These are phyloP conservation scores for Apocrypta bakeri DNA, from an alignment of 1,140 invertebrate genomes.

Conservation along the genomic window DNA sequence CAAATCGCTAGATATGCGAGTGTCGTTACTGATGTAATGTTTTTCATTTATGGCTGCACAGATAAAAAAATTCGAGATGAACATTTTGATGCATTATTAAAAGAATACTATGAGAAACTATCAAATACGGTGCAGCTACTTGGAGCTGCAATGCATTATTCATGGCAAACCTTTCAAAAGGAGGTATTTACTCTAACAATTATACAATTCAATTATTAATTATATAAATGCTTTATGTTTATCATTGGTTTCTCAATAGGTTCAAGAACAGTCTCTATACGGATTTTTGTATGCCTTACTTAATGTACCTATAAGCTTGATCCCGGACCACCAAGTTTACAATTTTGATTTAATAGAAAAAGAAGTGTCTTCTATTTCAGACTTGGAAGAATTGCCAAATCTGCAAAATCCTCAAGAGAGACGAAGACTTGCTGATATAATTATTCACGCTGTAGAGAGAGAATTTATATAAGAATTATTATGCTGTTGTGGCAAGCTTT, in stretches of 20 bases:
- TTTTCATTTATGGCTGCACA: constrained; percentile 80
- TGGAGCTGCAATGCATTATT: constrained; percentile 78
- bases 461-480: constrained; percentile 74
- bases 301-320: constrained; percentile 76
- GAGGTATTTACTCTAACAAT: constrained; percentile 59
- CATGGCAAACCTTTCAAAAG: constrained; percentile 71
- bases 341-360: constrained; percentile 76
- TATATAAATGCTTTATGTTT: neutral
- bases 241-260: constrained; percentile 64
- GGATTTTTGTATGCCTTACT: constrained; percentile 79
- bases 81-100: constrained; percentile 76
- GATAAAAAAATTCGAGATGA: constrained; percentile 75
- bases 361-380: constrained; percentile 54
- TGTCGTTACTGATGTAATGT: constrained; percentile 77
- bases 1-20: constrained; percentile 79
- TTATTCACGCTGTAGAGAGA: constrained; percentile 79
- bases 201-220: neutral
- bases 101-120: constrained; percentile 76
- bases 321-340: constrained; percentile 76
- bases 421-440: constrained; percentile 76
- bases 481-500: too few species aligned
- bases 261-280: constrained; percentile 77
- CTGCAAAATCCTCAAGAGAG: constrained; percentile 70
- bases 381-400: constrained; percentile 58
- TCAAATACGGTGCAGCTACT: constrained; percentile 75